phyloP scores from a whole-genome alignment of 2,888 invertebrate species.

The Malthinus flaveolus region DNA sequence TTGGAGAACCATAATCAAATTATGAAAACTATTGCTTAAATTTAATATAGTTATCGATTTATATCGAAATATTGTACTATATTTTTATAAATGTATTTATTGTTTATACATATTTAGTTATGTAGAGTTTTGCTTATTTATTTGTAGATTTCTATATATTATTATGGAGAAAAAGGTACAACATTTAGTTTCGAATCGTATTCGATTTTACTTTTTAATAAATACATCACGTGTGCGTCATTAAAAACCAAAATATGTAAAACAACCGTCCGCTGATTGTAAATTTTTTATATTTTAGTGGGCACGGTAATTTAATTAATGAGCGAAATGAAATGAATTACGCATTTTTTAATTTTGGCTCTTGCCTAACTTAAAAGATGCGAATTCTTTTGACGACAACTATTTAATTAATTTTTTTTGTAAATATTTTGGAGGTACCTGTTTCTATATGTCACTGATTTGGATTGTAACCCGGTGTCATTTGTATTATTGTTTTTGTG shows the following conservation, averaged over 20 bases:
- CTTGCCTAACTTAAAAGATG: too few species aligned
- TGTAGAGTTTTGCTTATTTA: conserved; percentile 40
- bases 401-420: conserved; percentile 24
- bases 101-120: conserved; percentile 44
- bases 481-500: conserved; percentile 30
- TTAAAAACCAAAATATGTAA: conserved; percentile 24
- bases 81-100: conserved; percentile 53
- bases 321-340: too few species aligned
- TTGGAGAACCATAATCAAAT: conserved; percentile 39
- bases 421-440: conserved; percentile 54
- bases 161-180: conserved; percentile 25
- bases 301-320: conserved; percentile 8
- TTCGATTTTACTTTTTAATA: conserved; percentile 1
- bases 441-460: conserved; percentile 51
- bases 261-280: conserved; percentile 21
- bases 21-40: conserved; percentile 41
- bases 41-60: conserved; percentile 40
- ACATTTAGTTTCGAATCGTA: conserved; percentile 24
- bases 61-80: conserved; percentile 43
- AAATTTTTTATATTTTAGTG: conserved; percentile 19
- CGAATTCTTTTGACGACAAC: too few species aligned
- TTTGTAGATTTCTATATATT: conserved; percentile 26
- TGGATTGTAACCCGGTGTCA: conserved; percentile 49
- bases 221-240: conserved; percentile 10
- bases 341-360: too few species aligned